Base-by-base conservation (phyloP, 2,113 vertebrate genomes). In the Machaerirhynchus nigripectus region DNA sequence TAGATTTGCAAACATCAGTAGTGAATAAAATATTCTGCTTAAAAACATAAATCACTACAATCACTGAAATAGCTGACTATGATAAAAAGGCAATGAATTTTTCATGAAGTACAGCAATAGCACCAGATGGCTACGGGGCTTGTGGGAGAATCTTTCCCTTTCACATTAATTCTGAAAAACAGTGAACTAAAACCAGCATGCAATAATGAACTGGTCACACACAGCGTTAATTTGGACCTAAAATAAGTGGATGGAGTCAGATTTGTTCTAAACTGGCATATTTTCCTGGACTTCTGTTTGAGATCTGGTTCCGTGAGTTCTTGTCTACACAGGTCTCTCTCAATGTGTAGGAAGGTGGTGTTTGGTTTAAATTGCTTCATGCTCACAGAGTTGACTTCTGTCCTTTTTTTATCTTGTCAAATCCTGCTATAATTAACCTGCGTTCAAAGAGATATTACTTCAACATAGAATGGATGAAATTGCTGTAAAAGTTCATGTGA, bases 21-120 rank as follows among this genome's bases (percentile, higher is more conserved):
- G 68, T 37, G 76, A 90, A 64, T 83, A 92, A 90, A 80, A 90
- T 93, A 90, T 83, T 94, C 87, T 89, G 52, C 64, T 78, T 91
- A 87, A 75, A 94, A 95, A 80, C 89, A 89, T 82, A 96, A 92
- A 95, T 96, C 78, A 84, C 31, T 86, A 47, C 82, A 63, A 46
- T 91, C 5, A 47, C 68, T 91, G 69, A 84, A 94, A 94, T 84
- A 94, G 83, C 77, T 77, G 85, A 61, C 83, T 87, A 86, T 83
- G 75, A 75, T 94, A 89, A 96, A 95, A 90, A 69, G 49, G 63
- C 55, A 75, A 95, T 90, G 70, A 87, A 88, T 96, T 87, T 96
- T 96, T 97, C 71, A 96, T 96, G 64, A 95, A 87, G 75, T 91
- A 78, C 14, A 89, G 91, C 83, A 75, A 64, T 69, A 89, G 67